These are phyloP conservation scores for Caenorhabditis angaria DNA, from an alignment of 2,888 invertebrate species.

Conservation along the genomic window DNA sequence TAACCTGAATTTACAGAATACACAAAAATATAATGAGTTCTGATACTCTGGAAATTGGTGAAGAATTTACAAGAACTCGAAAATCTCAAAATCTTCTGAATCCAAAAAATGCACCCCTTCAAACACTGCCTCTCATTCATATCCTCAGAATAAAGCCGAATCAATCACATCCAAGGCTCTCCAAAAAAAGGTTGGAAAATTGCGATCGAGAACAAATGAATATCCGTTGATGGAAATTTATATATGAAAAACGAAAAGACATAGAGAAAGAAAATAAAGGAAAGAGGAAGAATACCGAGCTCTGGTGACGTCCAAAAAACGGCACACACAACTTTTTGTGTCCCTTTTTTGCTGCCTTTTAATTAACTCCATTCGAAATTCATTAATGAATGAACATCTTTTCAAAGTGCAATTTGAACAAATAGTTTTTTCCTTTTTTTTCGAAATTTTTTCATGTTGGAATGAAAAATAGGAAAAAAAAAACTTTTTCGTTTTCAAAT, in stretches of 20 bases:
- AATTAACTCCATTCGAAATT: constrained; percentile 4
- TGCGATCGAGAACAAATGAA: neutral
- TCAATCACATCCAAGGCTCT: too few relatives aligned
- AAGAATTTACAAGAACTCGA: neutral
- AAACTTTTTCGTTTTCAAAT: neutral
- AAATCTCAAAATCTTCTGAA: too few relatives aligned
- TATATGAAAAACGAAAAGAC: neutral
- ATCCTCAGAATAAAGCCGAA: too few relatives aligned
- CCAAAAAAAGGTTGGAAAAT: neutral
- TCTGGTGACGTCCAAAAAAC: too few relatives aligned
- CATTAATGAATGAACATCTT: neutral
- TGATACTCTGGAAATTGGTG: neutral
- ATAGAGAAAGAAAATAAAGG: neutral
- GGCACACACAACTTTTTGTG: too few relatives aligned
- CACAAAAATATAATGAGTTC: neutral
- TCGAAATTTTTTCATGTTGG: neutral
- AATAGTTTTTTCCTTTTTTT: too few relatives aligned
- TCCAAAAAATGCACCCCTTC: too few relatives aligned
- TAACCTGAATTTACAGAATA: neutral
- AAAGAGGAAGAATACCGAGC: neutral
- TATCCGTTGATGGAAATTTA: neutral
- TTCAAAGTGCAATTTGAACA: too few relatives aligned
- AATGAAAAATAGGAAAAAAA: neutral
- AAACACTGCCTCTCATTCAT: too few relatives aligned
- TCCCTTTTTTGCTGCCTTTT: neutral